Conservation (phyloP, 2,888 invertebrate species). For the Tholera decimalis region DNA sequence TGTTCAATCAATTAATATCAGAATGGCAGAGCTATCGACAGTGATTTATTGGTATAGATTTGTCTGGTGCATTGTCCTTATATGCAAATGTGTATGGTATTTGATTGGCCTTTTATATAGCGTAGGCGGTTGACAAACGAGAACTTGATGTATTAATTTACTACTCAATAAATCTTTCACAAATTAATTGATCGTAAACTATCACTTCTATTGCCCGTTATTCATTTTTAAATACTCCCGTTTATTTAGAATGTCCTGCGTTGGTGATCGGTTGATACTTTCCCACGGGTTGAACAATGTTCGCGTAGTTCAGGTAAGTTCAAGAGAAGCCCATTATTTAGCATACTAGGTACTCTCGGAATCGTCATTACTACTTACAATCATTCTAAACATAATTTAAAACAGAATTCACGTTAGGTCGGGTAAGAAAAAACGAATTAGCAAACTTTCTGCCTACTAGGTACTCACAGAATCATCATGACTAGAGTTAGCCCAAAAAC, state of each 20-base stretch:
- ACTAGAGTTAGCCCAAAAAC: too few relatives aligned
- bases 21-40: slow-evolving; percentile 23
- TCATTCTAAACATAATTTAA: too few relatives aligned
- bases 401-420: too few relatives aligned
- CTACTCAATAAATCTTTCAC: slow-evolving; percentile 35
- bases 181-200: slow-evolving; percentile 7
- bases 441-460: too few relatives aligned
- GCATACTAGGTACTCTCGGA: too few relatives aligned
- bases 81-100: slow-evolving; percentile 54
- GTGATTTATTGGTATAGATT: slow-evolving; percentile 43
- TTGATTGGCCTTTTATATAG: slow-evolving; percentile 35
- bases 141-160: slow-evolving; percentile 32
- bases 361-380: too few relatives aligned
- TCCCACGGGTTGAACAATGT: too few relatives aligned
- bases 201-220: background rate
- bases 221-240: background rate
- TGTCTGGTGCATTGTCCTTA: slow-evolving; percentile 58
- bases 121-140: slow-evolving; percentile 49
- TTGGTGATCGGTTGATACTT: background rate
- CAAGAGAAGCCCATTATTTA: too few relatives aligned
- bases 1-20: slow-evolving; percentile 21
- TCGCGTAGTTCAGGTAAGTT: too few relatives aligned
- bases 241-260: background rate
- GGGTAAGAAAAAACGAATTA: too few relatives aligned
- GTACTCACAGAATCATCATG: too few relatives aligned